Evolutionary conservation across 2,888 invertebrate species (phyloP), one percentile per base, ranked within the genome.

Genomic region (Microctonus hyperodae): DNA sequence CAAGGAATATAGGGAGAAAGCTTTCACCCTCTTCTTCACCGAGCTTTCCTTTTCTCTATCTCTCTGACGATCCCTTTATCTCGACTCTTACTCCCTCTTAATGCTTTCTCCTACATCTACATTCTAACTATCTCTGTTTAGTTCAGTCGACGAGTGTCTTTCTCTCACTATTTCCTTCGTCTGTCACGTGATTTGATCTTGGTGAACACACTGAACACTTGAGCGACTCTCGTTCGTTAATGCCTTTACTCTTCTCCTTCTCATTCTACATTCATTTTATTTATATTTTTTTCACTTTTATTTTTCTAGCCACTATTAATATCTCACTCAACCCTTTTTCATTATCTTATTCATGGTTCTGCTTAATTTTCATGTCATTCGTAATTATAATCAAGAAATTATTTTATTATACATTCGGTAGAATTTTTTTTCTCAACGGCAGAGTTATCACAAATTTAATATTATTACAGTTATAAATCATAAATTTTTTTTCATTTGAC

Each of bases 221-320:
- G 73, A 76, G 74, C 75, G 72, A 69, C 70, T 67, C 66, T 65
- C 67, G 62, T 72, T 79, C 74, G 76, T 78, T 78, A 79, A 76
- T 75, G 72, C 73, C 70, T 72, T 70, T 70, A 67, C 71, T 65
- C 40, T 35, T 65, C 33, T 44, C 44, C 3, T 59, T n/a, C n/a
- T 59, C 25, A 9, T 44, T 59, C 20, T 16, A 44, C 16, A 44
- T 44, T 44, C 9, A 44, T n/a, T n/a, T 23, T 23, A 22, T 10
- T 69, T 50, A 1, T 50, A 1, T 9, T 50, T n/a, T 53, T 37
- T 25, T 37, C 37, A 37, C 51, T 61, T 20, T 25, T 61, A 20
- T 35, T 61, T 10, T 51, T 51, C 50, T 51, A 9, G 48, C 20
- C 20, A 59, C 51, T 59, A 67, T 67, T 67, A 68, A 64, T 58